Conservation (phyloP, 2,113 vertebrate species). For the Hippocampus comes region DNA sequence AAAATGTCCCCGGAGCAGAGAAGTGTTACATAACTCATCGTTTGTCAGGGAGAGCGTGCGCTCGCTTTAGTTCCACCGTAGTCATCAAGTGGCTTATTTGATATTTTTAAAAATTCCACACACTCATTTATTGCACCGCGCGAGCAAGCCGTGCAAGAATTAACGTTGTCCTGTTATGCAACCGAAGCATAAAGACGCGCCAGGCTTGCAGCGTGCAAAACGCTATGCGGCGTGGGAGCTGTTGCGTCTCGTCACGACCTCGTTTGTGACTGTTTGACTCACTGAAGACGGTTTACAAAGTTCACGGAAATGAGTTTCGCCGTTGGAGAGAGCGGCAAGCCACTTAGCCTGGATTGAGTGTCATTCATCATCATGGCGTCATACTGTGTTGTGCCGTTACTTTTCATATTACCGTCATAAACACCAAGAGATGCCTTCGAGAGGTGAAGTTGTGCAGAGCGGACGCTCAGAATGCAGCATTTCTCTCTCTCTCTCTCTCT, state of each 20-base stretch:
- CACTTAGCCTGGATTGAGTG: neutral
- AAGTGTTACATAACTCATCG: constrained; percentile 34
- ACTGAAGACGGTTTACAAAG: neutral
- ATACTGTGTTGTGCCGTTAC: neutral
- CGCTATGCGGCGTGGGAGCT: neutral
- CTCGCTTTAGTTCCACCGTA: constrained; percentile 24
- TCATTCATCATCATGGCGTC: neutral
- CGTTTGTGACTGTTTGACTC: constrained; percentile 4
- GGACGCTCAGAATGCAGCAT: too few species aligned
- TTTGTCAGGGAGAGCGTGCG: constrained; percentile 13
- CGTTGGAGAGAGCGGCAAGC: neutral
- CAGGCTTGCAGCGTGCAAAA: neutral
- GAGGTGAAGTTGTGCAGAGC: too few species aligned
- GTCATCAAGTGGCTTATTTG: constrained; percentile 22
- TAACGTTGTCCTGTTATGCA: neutral
- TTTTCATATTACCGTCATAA: neutral
- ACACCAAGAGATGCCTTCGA: too few species aligned
- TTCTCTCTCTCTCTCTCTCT: too few species aligned
- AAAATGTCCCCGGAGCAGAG: constrained; percentile 30
- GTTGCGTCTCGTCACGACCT: constrained; percentile 10
- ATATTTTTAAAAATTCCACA: constrained; percentile 25
- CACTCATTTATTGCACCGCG: constrained; percentile 18
- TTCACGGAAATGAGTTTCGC: constrained; percentile 20
- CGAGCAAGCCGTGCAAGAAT: constrained; percentile 2
- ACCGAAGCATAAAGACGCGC: neutral